Evolutionary conservation across 2,888 invertebrate species (phyloP).

Genomic region (Andrena praecox): DNA sequence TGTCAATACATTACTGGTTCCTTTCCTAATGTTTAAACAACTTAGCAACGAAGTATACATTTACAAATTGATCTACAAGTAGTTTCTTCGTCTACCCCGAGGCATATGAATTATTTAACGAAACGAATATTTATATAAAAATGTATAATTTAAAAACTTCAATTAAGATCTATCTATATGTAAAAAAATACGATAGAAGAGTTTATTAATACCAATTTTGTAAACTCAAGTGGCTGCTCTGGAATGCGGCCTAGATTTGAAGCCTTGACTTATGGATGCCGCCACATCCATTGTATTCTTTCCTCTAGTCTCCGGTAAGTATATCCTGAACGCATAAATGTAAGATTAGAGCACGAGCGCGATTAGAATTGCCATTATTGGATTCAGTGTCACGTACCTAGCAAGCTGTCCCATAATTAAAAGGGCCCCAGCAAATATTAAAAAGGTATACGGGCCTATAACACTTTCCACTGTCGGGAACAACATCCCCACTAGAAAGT

Average conservation of each 20-base stretch:
- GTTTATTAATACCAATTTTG: background rate
- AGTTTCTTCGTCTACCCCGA: background rate
- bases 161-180: background rate
- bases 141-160: background rate
- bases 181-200: background rate
- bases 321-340: slow-evolving; percentile 85
- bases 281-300: slow-evolving; percentile 89
- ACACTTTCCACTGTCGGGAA: slow-evolving; percentile 89
- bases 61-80: background rate
- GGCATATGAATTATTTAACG: background rate
- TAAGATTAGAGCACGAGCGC: slow-evolving; percentile 68
- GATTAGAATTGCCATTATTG: slow-evolving; percentile 62
- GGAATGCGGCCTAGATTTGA: slow-evolving; percentile 86
- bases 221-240: background rate
- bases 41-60: background rate
- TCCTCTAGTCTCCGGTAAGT: slow-evolving; percentile 92
- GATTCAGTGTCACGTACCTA: slow-evolving; percentile 84
- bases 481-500: slow-evolving; percentile 93
- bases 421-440: slow-evolving; percentile 89
- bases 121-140: slow-evolving; percentile 21
- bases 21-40: slow-evolving; percentile 2
- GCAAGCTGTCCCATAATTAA: slow-evolving; percentile 87
- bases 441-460: slow-evolving; percentile 91
- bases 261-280: slow-evolving; percentile 88
- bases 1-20: background rate